These are phyloP conservation scores for Pogonocherus hispidulus DNA, from an alignment of 2,888 invertebrate genomes.

Conservation along the genomic window DNA sequence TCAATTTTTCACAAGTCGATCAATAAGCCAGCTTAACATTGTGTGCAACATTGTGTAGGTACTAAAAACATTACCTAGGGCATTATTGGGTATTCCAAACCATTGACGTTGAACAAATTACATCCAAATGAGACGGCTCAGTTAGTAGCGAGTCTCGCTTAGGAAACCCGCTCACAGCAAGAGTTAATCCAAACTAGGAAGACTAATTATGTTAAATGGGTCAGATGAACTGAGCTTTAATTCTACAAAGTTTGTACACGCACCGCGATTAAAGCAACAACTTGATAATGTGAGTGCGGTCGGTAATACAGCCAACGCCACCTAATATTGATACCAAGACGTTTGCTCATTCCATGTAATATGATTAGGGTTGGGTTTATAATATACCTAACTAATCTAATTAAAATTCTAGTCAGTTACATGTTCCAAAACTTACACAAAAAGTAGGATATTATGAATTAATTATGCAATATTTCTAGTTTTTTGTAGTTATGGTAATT, in stretches of 20 bases:
- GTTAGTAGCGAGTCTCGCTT: slow-evolving; percentile 38
- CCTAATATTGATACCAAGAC: slow-evolving; percentile 45
- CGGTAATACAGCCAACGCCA: slow-evolving; percentile 47
- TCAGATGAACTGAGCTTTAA: slow-evolving; percentile 58
- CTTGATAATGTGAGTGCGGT: slow-evolving; percentile 64
- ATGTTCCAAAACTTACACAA: no score
- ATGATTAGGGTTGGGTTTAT: slow-evolving; percentile 27
- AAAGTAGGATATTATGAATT: no score
- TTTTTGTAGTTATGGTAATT: no score
- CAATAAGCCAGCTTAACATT: no score
- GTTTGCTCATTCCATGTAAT: slow-evolving; percentile 33
- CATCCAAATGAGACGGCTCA: slow-evolving; percentile 38
- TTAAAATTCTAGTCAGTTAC: neutral
- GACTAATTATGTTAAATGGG: slow-evolving; percentile 62
- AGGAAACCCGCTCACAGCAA: slow-evolving; percentile 44
- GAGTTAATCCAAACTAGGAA: slow-evolving; percentile 56
- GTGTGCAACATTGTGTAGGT: no score
- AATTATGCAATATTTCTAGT: no score
- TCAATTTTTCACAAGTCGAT: no score
- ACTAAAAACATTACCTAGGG: no score
- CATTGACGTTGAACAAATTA: slow-evolving; percentile 38
- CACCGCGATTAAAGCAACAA: slow-evolving; percentile 60
- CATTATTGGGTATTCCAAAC: slow-evolving; percentile 14
- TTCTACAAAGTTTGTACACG: slow-evolving; percentile 57
- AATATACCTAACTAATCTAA: neutral